phyloP scores from a whole-genome alignment of 2,888 invertebrate genomes.

The Limenitis arthemis region DNA sequence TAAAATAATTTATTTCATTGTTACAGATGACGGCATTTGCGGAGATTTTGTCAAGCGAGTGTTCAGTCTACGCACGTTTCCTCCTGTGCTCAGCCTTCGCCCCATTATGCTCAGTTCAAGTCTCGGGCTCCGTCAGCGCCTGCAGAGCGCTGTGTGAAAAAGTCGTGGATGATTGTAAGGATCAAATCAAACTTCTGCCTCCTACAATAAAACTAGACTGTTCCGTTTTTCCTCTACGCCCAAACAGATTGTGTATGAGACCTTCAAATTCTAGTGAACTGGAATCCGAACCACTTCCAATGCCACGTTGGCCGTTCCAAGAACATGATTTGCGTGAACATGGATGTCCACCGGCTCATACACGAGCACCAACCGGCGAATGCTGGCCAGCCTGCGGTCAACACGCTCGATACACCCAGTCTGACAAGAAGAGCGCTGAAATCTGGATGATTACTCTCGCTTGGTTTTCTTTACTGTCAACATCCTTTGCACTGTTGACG shows the following conservation, averaged over 20 bases:
- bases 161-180: conserved; percentile 79
- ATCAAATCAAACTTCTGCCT: conserved; percentile 80
- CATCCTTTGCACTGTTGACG: conserved; percentile 87
- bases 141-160: conserved; percentile 90
- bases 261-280: conserved; percentile 66
- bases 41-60: conserved; percentile 83
- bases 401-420: conserved; percentile 76
- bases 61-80: conserved; percentile 86
- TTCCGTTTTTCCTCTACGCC: conserved; percentile 82
- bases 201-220: conserved; percentile 83
- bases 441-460: conserved; percentile 85
- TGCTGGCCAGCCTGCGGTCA: conserved; percentile 78
- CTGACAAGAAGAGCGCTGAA: conserved; percentile 79
- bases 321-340: conserved; percentile 45
- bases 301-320: conserved; percentile 57
- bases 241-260: conserved; percentile 83
- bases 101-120: conserved; percentile 91
- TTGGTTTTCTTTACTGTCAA: conserved; percentile 84
- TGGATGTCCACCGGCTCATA: conserved; percentile 74
- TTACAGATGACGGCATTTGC: conserved; percentile 81
- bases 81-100: conserved; percentile 93
- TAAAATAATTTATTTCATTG: conserved; percentile 17
- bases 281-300: conserved; percentile 54
- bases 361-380: conserved; percentile 68
- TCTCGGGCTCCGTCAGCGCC: conserved; percentile 87